phyloP scores from a whole-genome alignment of 2,888 invertebrate species.

The Amiota communis region DNA sequence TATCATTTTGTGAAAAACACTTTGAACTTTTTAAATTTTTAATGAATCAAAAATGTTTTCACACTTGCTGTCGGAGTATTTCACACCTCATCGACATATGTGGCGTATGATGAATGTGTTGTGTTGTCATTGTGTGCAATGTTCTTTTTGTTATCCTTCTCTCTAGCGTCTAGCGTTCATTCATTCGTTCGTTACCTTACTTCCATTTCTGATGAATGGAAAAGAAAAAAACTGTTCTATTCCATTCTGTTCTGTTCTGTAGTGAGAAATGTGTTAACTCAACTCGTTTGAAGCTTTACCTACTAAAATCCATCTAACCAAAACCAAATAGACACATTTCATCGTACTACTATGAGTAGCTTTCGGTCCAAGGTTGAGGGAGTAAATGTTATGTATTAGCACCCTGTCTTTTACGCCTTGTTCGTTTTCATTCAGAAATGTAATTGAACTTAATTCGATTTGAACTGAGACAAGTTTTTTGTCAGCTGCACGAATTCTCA shows the following conservation, averaged over 20 bases:
- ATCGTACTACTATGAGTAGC: neutral
- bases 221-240: no score
- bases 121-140: constrained; percentile 27
- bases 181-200: constrained; percentile 35
- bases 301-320: no score
- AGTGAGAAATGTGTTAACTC: neutral
- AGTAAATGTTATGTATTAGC: no score
- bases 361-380: no score
- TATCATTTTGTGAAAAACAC: constrained; percentile 66
- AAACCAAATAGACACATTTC: constrained; percentile 41
- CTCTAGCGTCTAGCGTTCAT: constrained; percentile 37
- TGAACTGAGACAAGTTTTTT: constrained; percentile 63
- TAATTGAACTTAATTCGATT: constrained; percentile 67
- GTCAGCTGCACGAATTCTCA: constrained; percentile 60
- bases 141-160: constrained; percentile 41
- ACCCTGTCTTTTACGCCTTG: no score
- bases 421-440: constrained; percentile 40
- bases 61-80: constrained; percentile 49
- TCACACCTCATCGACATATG: constrained; percentile 33
- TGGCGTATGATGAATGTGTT: constrained; percentile 33
- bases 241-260: no score
- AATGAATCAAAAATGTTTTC: constrained; percentile 71
- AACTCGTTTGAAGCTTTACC: neutral
- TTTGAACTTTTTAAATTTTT: constrained; percentile 73
- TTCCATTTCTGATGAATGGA: constrained; percentile 50